Percentiles rank a stretch among this genome's conserved stretches.
phyloP scores from a whole-genome alignment of 2,797 vertebrate genomes.

The Sciaenops ocellatus region DNA sequence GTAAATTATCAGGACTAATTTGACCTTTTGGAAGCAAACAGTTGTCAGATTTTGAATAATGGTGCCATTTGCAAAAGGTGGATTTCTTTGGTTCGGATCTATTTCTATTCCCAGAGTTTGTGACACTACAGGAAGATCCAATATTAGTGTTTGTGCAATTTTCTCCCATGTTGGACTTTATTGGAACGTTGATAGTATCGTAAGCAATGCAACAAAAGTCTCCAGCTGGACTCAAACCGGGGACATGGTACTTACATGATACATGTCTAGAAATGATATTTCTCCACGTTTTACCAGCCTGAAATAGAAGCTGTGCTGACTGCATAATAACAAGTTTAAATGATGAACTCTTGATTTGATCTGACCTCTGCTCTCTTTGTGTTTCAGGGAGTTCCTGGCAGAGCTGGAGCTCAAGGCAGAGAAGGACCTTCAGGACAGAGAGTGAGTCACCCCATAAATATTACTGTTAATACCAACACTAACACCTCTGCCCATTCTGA shows the following conservation, averaged over 20 bases:
- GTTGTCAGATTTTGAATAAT: conserved; percentile 27
- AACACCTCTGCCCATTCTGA: background rate
- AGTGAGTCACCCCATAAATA: conserved; percentile 82
- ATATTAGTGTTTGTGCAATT: background rate
- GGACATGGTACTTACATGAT: background rate
- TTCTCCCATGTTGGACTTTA: background rate
- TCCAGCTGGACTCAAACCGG: background rate
- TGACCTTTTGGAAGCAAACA: conserved; percentile 27
- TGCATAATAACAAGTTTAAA: background rate
- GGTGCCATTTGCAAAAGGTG: conserved; percentile 32
- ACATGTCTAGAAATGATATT: background rate
- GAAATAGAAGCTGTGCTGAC: background rate
- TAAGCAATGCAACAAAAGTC: background rate
- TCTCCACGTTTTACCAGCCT: background rate
- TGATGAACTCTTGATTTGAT: background rate
- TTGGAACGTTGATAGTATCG: background rate
- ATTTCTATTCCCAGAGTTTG: background rate
- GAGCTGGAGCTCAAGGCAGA: conserved; percentile 87
- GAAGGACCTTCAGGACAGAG: conserved; percentile 91
- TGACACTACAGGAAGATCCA: background rate
- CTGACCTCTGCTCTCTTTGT: conserved; percentile 4
- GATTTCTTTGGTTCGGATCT: conserved; percentile 8
- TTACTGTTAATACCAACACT: no score
- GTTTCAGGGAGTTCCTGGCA: conserved; percentile 91
- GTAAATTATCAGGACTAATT: background rate